Evolutionary conservation across 2,888 invertebrate genomes (phyloP), one percentile per base, ranked within the genome.

Genomic region (Tubulanus polymorphus): DNA sequence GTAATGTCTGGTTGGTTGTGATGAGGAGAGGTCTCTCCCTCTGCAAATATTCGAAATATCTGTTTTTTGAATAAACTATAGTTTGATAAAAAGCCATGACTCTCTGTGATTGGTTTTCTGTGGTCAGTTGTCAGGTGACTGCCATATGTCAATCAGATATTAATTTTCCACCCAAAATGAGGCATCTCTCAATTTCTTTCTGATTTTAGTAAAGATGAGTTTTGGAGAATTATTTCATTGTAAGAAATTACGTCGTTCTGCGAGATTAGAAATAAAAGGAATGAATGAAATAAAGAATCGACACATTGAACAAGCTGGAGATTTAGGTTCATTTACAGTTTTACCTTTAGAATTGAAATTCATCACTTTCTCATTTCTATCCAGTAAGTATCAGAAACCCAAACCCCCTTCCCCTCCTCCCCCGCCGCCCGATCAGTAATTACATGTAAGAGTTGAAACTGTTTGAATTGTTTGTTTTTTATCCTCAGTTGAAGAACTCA

Each of bases 291-390:
- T 54, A 20, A 62, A 68, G 48, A 56, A 57, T 15, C 64, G 62
- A 59, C 62, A 61, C n/a, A 63, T 64, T 48, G 62, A 70, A 18
- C 59, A 66, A 48, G 48, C 63, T 27, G 66, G 66, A 48, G 68
- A 71, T 20, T 61, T 76, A 20, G 76, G 76, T 37, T 72, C 69
- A 58, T 72, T 77, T 60, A 71, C 74, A 48, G 63, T 71, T 28
- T 54, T 77, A 29, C 76, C 76, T 32, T 45, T 74, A 26, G 76
- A 77, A 56, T 59, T 77, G 53, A 75, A 74, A 56, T 74, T 75
- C 55, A 56, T 66, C n/a, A 57, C 75, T 27, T 67, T 76, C 35
- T 64, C 64, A 59, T 73, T 71, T 63, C 61, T 76, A 23, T 62
- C 68, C 63, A 68, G 76, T 76, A 65, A 54, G 55, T 48, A n/a